A percentile compares a stretch with the other conserved stretches of the same genome.
Evolutionary conservation across 2,888 invertebrate species (phyloP).

Genomic region (Gasteruption jaculator): DNA sequence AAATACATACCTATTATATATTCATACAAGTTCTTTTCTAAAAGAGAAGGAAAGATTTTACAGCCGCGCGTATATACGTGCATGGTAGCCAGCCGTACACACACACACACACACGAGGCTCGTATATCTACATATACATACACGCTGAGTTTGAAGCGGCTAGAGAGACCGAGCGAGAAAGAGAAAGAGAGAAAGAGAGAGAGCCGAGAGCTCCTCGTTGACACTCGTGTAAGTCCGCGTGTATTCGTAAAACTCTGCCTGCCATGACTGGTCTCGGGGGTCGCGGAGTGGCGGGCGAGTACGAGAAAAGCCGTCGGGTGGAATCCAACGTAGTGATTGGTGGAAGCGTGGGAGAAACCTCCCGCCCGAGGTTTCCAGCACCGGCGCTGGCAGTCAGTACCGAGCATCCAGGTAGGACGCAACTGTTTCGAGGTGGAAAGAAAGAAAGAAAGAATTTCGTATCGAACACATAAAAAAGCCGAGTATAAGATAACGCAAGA

Average conservation of each 20-base stretch:
- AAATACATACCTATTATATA: too few relatives aligned
- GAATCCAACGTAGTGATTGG: conserved; percentile 47
- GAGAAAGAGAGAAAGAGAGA: conserved; percentile 18
- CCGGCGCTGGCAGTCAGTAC: conserved; percentile 43
- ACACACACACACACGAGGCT: too few relatives aligned
- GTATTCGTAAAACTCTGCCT: conserved; percentile 35
- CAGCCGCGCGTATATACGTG: too few relatives aligned
- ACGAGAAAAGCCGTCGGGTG: conserved; percentile 45
- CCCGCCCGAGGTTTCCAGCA: conserved; percentile 50
- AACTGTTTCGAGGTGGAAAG: too few relatives aligned
- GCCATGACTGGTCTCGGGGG: conserved; percentile 44
- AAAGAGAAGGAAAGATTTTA: too few relatives aligned
- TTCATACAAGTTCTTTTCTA: too few relatives aligned
- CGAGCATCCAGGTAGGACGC: conserved; percentile 44
- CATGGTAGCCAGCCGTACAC: too few relatives aligned
- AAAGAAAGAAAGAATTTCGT: too few relatives aligned
- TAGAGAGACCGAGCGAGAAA: not conserved
- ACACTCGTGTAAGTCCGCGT: conserved; percentile 30
- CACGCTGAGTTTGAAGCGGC: not conserved
- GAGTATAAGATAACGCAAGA: too few relatives aligned
- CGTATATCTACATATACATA: too few relatives aligned
- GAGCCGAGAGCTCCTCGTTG: conserved; percentile 21
- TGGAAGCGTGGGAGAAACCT: conserved; percentile 49
- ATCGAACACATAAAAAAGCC: too few relatives aligned
- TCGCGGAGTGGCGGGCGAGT: conserved; percentile 28